Conservation (phyloP, 1,140 invertebrate species). For the Planococcus citri region DNA sequence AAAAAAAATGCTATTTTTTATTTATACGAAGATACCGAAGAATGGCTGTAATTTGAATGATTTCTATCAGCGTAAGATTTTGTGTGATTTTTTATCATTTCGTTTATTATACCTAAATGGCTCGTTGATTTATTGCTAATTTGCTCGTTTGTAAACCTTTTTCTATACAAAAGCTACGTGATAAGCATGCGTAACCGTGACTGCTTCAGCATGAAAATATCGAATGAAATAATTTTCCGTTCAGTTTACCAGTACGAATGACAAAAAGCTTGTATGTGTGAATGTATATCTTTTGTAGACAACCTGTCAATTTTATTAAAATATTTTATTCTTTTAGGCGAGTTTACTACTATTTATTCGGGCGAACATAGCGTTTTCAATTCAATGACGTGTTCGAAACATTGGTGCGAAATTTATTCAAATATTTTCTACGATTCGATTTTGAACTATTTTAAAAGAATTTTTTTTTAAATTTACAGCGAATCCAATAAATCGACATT, state of each 20-base stretch:
- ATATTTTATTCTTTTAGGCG: background rate
- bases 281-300: background rate
- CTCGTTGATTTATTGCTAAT: background rate
- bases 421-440: background rate
- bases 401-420: background rate
- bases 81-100: background rate
- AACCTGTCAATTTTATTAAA: background rate
- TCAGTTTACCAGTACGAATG: background rate
- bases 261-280: background rate
- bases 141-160: constrained; percentile 6
- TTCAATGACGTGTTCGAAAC: background rate
- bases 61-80: background rate
- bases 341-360: background rate
- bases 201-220: background rate
- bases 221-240: background rate
- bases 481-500: constrained; percentile 6
- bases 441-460: background rate
- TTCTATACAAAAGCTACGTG: background rate
- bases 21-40: background rate
- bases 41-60: background rate
- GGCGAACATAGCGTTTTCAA: background rate
- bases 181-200: background rate
- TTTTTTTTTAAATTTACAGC: background rate
- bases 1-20: background rate
- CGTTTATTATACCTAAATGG: background rate